phyloP scores from a whole-genome alignment of 1,140 invertebrate genomes.

The Drosophila gunungcola region DNA sequence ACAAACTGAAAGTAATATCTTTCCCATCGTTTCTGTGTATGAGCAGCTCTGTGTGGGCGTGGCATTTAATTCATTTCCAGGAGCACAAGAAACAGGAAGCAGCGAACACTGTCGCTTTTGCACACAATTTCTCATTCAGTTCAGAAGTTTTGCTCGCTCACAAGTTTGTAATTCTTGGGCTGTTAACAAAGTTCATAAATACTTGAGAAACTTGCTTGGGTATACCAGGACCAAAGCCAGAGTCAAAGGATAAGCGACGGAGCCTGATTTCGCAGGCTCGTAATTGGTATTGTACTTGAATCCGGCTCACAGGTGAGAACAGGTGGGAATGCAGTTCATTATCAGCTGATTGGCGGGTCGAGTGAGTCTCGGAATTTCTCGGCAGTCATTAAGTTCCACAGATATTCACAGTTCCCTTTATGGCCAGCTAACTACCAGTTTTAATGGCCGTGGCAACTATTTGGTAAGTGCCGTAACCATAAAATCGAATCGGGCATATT shows the following conservation, averaged over 20 bases:
- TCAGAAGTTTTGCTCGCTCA: conserved; percentile 64
- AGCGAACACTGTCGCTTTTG: conserved; percentile 68
- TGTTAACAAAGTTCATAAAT: conserved; percentile 83
- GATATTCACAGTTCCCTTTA: conserved; percentile 23
- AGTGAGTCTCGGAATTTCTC: conserved; percentile 17
- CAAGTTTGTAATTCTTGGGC: conserved; percentile 82
- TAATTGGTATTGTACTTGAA: conserved; percentile 51
- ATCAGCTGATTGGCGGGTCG: conserved; percentile 39
- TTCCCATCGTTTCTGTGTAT: background rate
- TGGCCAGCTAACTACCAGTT: conserved; percentile 44
- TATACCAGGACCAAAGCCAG: conserved; percentile 30
- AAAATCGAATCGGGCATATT: conserved; percentile 55
- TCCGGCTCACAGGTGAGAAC: conserved; percentile 33
- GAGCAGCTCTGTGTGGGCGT: conserved; percentile 51
- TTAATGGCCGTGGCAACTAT: conserved; percentile 43
- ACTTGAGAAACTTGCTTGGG: conserved; percentile 69
- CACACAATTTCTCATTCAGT: conserved; percentile 80
- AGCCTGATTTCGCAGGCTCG: conserved; percentile 26
- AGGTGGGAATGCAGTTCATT: conserved; percentile 52
- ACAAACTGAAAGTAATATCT: background rate
- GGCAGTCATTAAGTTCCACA: conserved; percentile 6
- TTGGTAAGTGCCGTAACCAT: conserved; percentile 48
- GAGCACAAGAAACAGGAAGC: conserved; percentile 25
- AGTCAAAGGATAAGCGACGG: conserved; percentile 26
- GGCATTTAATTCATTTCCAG: conserved; percentile 78